A percentile compares a stretch with the other conserved stretches of the same genome.
Conservation (phyloP, 2,888 invertebrate genomes). For the Trisateles emortualis region DNA sequence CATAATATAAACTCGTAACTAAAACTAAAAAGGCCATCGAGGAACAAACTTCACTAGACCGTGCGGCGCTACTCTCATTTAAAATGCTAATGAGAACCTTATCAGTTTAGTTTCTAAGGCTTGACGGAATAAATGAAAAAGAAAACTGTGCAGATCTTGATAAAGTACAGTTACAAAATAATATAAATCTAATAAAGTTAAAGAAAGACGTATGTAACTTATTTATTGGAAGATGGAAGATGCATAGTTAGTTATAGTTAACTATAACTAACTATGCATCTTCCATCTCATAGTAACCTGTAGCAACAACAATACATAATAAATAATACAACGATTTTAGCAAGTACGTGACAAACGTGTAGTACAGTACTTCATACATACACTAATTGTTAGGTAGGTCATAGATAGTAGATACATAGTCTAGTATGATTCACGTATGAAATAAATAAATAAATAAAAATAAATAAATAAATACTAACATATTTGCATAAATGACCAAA, state of each 20-base stretch:
- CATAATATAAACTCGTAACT: not conserved
- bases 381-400: not conserved
- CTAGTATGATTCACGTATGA: not conserved
- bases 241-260: too few relatives aligned
- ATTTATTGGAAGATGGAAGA: too few relatives aligned
- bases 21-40: not conserved
- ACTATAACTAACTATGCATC: too few relatives aligned
- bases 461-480: too few relatives aligned
- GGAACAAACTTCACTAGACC: slow-evolving; percentile 5
- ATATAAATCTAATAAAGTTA: not conserved
- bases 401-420: not conserved
- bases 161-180: not conserved
- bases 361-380: not conserved
- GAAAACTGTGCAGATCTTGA: not conserved
- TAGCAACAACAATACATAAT: not conserved
- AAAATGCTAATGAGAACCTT: not conserved
- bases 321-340: not conserved
- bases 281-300: too few relatives aligned
- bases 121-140: not conserved
- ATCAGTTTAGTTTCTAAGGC: not conserved
- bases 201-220: too few relatives aligned
- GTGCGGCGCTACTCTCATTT: slow-evolving; percentile 5
- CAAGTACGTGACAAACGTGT: slow-evolving; percentile 1
- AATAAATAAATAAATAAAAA: too few relatives aligned
- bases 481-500: slow-evolving; percentile 53